Conservation (phyloP, 2,797 vertebrate species). For the Neosalanx taihuensis region DNA sequence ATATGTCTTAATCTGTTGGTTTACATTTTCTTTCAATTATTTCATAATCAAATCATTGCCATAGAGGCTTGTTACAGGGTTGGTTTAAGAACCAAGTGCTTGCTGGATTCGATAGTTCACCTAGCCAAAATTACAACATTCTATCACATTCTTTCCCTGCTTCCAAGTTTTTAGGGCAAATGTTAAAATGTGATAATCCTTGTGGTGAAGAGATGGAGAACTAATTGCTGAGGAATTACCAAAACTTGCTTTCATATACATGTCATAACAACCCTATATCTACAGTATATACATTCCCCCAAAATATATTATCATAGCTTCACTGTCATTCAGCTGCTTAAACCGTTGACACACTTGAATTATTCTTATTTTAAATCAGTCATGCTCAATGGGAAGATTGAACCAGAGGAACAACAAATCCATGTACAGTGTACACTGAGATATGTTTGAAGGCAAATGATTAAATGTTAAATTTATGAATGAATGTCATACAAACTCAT, state of each 20-base stretch:
- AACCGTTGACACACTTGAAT: conserved; percentile 88
- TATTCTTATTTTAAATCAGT: conserved; percentile 76
- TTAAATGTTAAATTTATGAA: conserved; percentile 50
- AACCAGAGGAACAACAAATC: conserved; percentile 76
- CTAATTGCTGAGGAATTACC: conserved; percentile 36
- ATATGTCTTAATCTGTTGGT: conserved; percentile 32
- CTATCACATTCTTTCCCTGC: conserved; percentile 38
- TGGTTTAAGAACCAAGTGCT: conserved; percentile 52
- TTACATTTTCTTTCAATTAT: conserved; percentile 47
- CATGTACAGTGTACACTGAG: conserved; percentile 68
- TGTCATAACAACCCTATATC: conserved; percentile 36
- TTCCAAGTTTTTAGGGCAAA: conserved; percentile 53
- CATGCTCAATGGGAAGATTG: conserved; percentile 80
- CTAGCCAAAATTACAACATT: conserved; percentile 56
- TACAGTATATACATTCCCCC: conserved; percentile 28
- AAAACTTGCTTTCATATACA: conserved; percentile 45
- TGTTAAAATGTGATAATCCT: conserved; percentile 57
- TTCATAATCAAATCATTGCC: conserved; percentile 54
- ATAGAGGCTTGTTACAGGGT: conserved; percentile 51
- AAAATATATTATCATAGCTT: conserved; percentile 50
- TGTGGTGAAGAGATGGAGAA: conserved; percentile 51
- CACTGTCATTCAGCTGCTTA: conserved; percentile 65
- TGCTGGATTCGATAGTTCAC: conserved; percentile 60
- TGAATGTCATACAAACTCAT: conserved; percentile 72
- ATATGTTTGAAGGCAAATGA: conserved; percentile 70